Percentiles rank a stretch among this genome's conserved stretches.
phyloP scores from a whole-genome alignment of 92 coral and sea anemone genomes.

The Zoanthus sociatus region DNA sequence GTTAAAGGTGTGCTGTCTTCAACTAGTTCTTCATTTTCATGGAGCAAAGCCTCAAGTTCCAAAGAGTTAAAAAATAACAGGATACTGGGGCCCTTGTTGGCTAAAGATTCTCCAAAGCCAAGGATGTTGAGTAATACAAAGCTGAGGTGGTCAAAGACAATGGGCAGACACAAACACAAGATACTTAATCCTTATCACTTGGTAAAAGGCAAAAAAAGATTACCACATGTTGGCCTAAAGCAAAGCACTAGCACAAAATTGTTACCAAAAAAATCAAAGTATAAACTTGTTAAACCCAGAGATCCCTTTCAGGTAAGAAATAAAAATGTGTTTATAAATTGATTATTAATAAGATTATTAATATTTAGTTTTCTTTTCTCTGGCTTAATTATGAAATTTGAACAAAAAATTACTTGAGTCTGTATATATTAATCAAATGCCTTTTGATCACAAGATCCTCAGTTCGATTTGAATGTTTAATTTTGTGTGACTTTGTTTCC shows the following conservation, averaged over 20 bases:
- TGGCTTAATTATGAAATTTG: too few species aligned
- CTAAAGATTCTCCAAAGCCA: not conserved
- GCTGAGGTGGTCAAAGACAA: slow-evolving; percentile 8
- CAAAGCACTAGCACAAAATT: not conserved
- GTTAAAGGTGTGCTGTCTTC: not conserved
- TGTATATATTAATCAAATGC: too few species aligned
- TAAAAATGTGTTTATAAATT: too few species aligned
- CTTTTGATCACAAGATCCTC: too few species aligned
- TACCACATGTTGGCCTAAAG: not conserved
- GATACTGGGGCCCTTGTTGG: not conserved
- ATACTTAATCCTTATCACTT: slow-evolving; percentile 4
- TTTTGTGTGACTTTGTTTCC: too few species aligned
- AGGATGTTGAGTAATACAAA: not conserved
- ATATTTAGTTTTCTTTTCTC: too few species aligned
- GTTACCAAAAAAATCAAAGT: slow-evolving; percentile 16
- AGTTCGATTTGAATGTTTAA: too few species aligned
- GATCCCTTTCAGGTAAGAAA: not conserved
- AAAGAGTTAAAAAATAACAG: not conserved
- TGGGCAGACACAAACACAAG: not conserved
- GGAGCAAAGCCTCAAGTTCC: slow-evolving; percentile 11
- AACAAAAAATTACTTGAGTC: too few species aligned
- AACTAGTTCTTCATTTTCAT: not conserved
- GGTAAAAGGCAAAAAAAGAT: not conserved
- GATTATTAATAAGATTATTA: too few species aligned
- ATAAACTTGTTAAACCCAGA: slow-evolving; percentile 31